A percentile compares a stretch with the other conserved stretches of the same genome.
Conservation (phyloP, 2,888 invertebrate genomes). For the Ametastegia equiseti region DNA sequence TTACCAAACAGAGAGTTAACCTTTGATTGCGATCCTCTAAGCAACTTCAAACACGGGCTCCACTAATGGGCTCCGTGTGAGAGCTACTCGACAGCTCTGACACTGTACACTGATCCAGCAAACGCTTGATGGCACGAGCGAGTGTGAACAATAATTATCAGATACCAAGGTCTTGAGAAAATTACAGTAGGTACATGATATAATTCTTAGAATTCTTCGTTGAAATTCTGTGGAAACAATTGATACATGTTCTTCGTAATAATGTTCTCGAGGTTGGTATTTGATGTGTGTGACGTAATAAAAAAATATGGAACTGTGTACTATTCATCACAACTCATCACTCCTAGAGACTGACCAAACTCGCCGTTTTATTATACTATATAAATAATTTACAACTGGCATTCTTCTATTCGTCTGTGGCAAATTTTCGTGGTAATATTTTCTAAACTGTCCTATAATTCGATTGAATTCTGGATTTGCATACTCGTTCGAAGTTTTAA, state of each 20-base stretch:
- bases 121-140: neutral
- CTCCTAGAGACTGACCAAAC: neutral
- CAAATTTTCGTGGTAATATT: neutral
- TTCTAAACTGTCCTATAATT: neutral
- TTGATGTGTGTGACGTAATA: neutral
- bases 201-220: neutral
- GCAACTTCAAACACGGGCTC: neutral
- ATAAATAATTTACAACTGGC: neutral
- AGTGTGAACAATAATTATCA: slow-evolving; percentile 13
- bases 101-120: neutral
- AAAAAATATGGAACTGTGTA: neutral
- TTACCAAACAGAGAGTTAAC: neutral
- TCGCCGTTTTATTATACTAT: neutral
- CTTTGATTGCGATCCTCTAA: neutral
- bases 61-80: neutral
- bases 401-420: neutral
- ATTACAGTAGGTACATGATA: slow-evolving; percentile 9
- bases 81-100: slow-evolving; percentile 5
- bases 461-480: slow-evolving; percentile 12
- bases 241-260: neutral
- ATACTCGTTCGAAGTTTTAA: slow-evolving; percentile 19
- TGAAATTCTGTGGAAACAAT: neutral
- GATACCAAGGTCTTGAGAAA: slow-evolving; percentile 5
- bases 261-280: neutral
- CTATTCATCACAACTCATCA: slow-evolving; percentile 2